Evolutionary conservation across 2,113 vertebrate species (phyloP).

Genomic region (Chionis minor): DNA sequence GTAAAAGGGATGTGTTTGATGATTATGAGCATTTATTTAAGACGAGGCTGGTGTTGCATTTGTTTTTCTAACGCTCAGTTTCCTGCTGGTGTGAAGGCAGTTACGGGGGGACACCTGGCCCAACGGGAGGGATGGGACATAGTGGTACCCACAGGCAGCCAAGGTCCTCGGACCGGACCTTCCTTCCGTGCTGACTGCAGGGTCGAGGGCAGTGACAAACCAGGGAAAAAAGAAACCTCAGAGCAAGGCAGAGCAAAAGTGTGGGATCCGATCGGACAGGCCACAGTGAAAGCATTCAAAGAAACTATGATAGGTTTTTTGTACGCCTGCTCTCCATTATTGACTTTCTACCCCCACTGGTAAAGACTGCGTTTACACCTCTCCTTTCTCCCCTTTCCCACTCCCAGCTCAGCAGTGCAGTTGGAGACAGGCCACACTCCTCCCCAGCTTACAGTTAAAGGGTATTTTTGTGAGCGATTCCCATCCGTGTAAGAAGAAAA

Average conservation of each 20-base stretch:
- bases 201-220: neutral
- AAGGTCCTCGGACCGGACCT: neutral
- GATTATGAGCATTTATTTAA: neutral
- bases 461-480: neutral
- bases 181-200: neutral
- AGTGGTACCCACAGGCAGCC: neutral
- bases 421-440: neutral
- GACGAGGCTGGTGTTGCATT: neutral
- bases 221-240: neutral
- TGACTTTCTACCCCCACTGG: neutral
- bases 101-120: neutral
- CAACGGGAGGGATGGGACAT: rapidly evolving
- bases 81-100: neutral
- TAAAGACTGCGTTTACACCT: neutral
- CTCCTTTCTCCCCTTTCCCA: neutral
- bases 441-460: neutral
- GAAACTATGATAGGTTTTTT: neutral
- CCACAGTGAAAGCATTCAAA: neutral
- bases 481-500: neutral
- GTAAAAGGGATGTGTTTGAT: neutral
- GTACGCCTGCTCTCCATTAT: rapidly evolving
- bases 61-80: neutral
- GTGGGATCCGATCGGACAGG: neutral
- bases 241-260: neutral
- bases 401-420: neutral